Base-by-base conservation (phyloP, 92 coral and sea anemone species). In the Phenganax marumi region DNA sequence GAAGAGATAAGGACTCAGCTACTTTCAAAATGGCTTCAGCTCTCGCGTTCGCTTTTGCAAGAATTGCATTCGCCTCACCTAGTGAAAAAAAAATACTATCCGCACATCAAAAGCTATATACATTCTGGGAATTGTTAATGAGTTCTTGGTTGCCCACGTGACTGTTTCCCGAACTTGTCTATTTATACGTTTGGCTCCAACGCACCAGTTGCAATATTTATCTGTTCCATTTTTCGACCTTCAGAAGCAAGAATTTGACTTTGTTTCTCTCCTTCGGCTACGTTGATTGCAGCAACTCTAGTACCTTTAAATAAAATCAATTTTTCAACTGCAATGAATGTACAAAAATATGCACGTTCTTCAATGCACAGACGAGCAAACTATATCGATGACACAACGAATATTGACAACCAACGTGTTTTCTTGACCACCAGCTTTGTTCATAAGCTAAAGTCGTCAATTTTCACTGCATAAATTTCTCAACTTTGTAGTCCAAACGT, bases 11-110 rank as follows among this genome's bases (percentile, higher is more conserved):
- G 3, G 98, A 91, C 22, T 89, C 88, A 11, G 97, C 87, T 7
- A 94, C 97, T 82, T 86, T 87, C 25, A 79, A 62, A 25, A 94
- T 94, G 74, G 97, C 98, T 68, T 91, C 92, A 11, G 98, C 97
- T 61, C 98, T 90, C 26, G 98, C 98, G 50, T 81, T 83, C 3
- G 98, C 98, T 79, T 85, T 94, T 10, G 98, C 98, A 25, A 94
- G 84, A 48, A 94, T 94, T 4, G 98, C 98, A 53, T 90, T 93
- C 19, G 98, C 98, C 86, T 94, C 98, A 75, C 98, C 98, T 94
- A 86, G 50, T 52, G 0, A 33, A n/a, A 57, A 9, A 13, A 6
- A 50, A 10, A 65, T 22, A 24, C 2, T 49, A 39, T 12, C 26
- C 13, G 21, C 16, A 58, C 17, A 52, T 2, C 57, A 10, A 52